Evolutionary conservation across 2,113 vertebrate genomes (phyloP), one percentile per base, ranked within the genome.

Genomic region (Pongo pygmaeus): DNA sequence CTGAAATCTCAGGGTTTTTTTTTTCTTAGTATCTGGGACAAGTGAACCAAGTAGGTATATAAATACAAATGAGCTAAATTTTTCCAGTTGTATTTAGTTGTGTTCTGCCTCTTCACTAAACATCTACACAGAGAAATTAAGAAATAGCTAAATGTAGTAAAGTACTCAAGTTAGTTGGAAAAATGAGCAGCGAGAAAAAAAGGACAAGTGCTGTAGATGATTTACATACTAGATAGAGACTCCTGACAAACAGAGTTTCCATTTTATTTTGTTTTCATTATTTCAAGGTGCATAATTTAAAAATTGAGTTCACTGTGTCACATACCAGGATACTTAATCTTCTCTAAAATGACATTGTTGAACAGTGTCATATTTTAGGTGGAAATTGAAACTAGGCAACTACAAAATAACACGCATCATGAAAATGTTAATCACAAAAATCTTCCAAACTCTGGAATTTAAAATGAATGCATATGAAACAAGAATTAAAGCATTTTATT

Each of bases 391-490:
- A 9, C 20, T 70, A 97, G 6, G 55, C 38, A 97, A 93, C 97
- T 96, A 64, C 96, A 25, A 98, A 98, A 98, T 95, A 97, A 94
- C 30, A 89, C 0, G 38, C 40, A 94, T 27, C 32, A 88, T 97
- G 97, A 98, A 98, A 97, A 91, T 35, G 25, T 55, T 96, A 97
- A 97, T 95, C 72, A 94, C 46, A 95, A 98, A 96, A 92, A 92
- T 72, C 7, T 94, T 97, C 64, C 35, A 89, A 92, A 78, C 2
- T 86, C 40, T 16, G 48, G 85, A 97, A 98, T 61, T 96, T 83
- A 98, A 98, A 97, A 85, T 83, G 86, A 86, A 97, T 96, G 89
- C 61, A 95, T 97, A 89, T 94, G 96, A 67, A 48, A 80, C 43
- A 78, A 94, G 61, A 97, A 96, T 11, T 55, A 96, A 93, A 38